phyloP scores from a whole-genome alignment of 2,888 invertebrate genomes.

The Hedychridium roseum region DNA sequence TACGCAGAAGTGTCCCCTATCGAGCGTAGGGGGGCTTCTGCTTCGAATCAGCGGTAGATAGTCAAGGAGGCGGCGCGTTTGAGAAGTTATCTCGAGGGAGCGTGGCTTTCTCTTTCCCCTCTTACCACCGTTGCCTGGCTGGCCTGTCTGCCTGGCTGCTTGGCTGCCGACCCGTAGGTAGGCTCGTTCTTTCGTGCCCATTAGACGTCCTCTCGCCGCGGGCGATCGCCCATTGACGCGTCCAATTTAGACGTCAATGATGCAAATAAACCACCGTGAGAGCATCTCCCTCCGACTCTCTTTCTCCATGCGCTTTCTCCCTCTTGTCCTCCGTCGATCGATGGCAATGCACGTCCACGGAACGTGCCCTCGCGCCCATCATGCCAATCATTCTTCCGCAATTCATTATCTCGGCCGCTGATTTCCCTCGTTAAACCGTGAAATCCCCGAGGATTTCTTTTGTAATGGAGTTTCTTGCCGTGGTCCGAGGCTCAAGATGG shows the following conservation, averaged over 20 bases:
- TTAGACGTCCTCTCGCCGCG: conserved; percentile 39
- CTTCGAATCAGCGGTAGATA: conserved; percentile 47
- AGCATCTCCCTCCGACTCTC: no score
- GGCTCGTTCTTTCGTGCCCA: conserved; percentile 25
- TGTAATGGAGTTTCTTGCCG: no score
- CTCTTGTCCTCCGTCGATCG: no score
- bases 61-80: conserved; percentile 51
- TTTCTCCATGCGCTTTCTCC: no score
- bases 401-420: no score
- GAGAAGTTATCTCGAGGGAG: conserved; percentile 47
- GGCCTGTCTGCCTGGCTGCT: conserved; percentile 18
- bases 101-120: conserved; percentile 5
- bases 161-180: conserved; percentile 20
- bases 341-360: no score
- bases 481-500: no score
- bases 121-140: conserved; percentile 2
- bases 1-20: conserved; percentile 33
- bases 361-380: no score
- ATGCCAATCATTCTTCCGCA: no score
- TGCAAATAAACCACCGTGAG: conserved; percentile 38
- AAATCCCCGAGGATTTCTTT: no score
- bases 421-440: no score
- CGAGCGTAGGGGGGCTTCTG: conserved; percentile 43
- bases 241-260: conserved; percentile 50
- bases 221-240: conserved; percentile 40